phyloP scores from a whole-genome alignment of 1,140 invertebrate genomes.

The Halotydeus destructor region DNA sequence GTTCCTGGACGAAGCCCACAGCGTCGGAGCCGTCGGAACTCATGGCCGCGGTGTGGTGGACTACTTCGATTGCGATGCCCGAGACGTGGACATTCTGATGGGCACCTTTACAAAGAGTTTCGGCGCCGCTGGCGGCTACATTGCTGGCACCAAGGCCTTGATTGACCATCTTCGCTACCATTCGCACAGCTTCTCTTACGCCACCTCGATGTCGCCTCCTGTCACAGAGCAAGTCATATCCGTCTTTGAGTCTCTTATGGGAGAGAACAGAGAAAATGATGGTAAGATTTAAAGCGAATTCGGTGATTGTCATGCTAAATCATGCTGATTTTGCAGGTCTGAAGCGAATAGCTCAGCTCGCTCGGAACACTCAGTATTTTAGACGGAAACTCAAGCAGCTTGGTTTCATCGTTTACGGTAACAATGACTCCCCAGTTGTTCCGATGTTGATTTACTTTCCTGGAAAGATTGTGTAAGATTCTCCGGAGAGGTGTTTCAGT shows the following conservation, averaged over 20 bases:
- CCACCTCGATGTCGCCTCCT: slow-evolving; percentile 68
- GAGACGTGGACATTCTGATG: slow-evolving; percentile 89
- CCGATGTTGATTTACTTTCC: slow-evolving; percentile 85
- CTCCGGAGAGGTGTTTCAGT: neutral
- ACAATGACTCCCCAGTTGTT: slow-evolving; percentile 88
- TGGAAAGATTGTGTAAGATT: slow-evolving; percentile 50
- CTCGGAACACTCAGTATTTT: slow-evolving; percentile 73
- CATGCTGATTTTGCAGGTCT: slow-evolving; percentile 32
- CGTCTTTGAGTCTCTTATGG: slow-evolving; percentile 6
- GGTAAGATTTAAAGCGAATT: no score
- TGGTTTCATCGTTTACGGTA: slow-evolving; percentile 84
- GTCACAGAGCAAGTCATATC: slow-evolving; percentile 76
- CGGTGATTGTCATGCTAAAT: neutral
- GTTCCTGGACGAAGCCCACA: slow-evolving; percentile 90
- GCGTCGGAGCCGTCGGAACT: slow-evolving; percentile 75
- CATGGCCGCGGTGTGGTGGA: slow-evolving; percentile 70
- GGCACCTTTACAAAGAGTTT: slow-evolving; percentile 90
- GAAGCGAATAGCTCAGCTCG: slow-evolving; percentile 48
- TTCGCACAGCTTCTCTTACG: slow-evolving; percentile 72
- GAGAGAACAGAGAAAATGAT: neutral
- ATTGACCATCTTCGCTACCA: slow-evolving; percentile 54
- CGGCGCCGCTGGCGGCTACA: slow-evolving; percentile 86
- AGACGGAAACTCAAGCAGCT: slow-evolving; percentile 61
- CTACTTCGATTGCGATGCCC: slow-evolving; percentile 56
- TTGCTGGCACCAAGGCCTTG: slow-evolving; percentile 59